Evolutionary conservation across 2,888 invertebrate species (phyloP).

Genomic region (Blomia tropicalis): DNA sequence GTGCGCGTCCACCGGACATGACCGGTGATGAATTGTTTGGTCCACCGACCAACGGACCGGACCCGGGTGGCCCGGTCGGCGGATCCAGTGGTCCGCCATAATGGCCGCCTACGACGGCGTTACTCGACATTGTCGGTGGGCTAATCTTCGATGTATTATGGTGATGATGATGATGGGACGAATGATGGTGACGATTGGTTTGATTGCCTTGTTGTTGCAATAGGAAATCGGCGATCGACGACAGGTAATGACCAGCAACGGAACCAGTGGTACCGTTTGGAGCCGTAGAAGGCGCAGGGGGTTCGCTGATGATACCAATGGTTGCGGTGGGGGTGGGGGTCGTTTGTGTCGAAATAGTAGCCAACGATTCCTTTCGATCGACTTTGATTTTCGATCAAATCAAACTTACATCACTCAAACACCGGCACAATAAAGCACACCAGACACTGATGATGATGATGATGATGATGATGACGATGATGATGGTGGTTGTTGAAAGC

Average conservation of each 20-base stretch:
- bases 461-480: too few species aligned
- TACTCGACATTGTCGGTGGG: conserved; percentile 1
- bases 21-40: conserved; percentile 48
- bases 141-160: background rate
- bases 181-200: background rate
- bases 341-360: too few species aligned
- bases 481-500: too few species aligned
- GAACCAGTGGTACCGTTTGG: background rate
- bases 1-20: conserved; percentile 39
- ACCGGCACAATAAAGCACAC: too few species aligned
- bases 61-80: background rate
- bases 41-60: conserved; percentile 51
- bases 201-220: background rate
- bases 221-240: background rate
- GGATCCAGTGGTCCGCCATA: conserved; percentile 9
- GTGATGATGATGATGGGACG: background rate
- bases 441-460: too few species aligned
- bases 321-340: background rate
- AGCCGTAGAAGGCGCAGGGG: background rate
- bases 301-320: background rate
- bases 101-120: conserved; percentile 14
- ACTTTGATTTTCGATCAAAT: too few species aligned
- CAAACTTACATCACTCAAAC: too few species aligned
- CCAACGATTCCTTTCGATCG: too few species aligned
- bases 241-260: background rate